Conservation (phyloP, 1,140 invertebrate species). For the Sarcophaga peregrina region DNA sequence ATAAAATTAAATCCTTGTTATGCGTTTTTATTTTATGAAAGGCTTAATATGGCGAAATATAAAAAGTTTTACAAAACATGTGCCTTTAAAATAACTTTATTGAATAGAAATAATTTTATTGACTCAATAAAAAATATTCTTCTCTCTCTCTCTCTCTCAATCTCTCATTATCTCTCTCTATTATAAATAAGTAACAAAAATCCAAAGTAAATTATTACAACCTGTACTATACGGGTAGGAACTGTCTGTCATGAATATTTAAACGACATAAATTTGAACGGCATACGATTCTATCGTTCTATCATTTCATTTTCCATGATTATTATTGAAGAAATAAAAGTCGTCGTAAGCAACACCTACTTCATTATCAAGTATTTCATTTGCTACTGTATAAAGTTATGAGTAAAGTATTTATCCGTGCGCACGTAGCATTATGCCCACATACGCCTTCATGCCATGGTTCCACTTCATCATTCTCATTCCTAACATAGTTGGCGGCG, state of each 20-base stretch:
- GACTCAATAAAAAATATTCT: background rate
- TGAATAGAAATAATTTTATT: slow-evolving; percentile 12
- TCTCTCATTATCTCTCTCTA: too few relatives aligned
- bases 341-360: background rate
- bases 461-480: background rate
- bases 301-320: background rate
- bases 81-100: background rate
- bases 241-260: slow-evolving; percentile 6
- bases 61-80: background rate
- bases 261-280: background rate
- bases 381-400: too few relatives aligned
- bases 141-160: background rate
- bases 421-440: too few relatives aligned
- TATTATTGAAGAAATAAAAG: background rate
- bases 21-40: background rate
- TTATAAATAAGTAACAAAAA: slow-evolving; percentile 18
- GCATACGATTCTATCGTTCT: background rate
- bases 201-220: background rate
- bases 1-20: background rate
- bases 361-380: background rate
- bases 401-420: too few relatives aligned
- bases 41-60: background rate
- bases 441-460: background rate
- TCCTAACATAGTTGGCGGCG: background rate
- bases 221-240: background rate